Base-by-base conservation (phyloP, 2,888 invertebrate species). In the Elaeidobius kamerunicus region DNA sequence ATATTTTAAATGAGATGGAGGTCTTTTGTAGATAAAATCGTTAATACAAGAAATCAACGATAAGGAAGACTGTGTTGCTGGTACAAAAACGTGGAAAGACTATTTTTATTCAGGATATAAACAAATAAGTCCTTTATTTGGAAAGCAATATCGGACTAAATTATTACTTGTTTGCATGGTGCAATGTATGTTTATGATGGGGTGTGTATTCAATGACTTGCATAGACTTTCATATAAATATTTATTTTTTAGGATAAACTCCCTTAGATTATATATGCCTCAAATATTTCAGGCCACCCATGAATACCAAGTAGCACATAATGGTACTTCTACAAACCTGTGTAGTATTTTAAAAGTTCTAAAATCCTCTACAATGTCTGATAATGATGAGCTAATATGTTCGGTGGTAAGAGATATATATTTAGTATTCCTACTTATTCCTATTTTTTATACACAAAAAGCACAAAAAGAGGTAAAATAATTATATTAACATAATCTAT, bases 251-350 rank as follows among this genome's bases (percentile, higher is more conserved):
- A 73, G 73, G 35, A 59, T 86, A 59, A 91, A 91, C 66, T 89
- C 91, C 0, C 75, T 92, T 30, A 84, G 91, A 12, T 77, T 92
- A 23, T 93, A 92, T 91, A 79, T 91, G 60, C 92, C 92, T 0
- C 90, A 91, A 67, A 76, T 93, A 14, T 91, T 91, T 60, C 82
- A 86, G 46, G 85, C 86, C 69, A 83, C 86, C 43, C 70, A 69
- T 55, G 71, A 73, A 52, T 73, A 71, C 55, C 60, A 68, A 53
- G 50, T 56, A 18, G 54, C 60, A 18, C 60, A 70, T 45, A 65
- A 68, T 48, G 60, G 63, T 14, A 64, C 67, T 46, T 63, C 68
- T 3, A 70, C 74, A 15, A 71, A 69, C 50, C 68, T 78, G 50
- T 77, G 77, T 60, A 71, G 23, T 9, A 23, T 23, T 6, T 9